Base-by-base conservation (phyloP, 2,113 vertebrate species). In the Boleophthalmus pectinirostris region DNA sequence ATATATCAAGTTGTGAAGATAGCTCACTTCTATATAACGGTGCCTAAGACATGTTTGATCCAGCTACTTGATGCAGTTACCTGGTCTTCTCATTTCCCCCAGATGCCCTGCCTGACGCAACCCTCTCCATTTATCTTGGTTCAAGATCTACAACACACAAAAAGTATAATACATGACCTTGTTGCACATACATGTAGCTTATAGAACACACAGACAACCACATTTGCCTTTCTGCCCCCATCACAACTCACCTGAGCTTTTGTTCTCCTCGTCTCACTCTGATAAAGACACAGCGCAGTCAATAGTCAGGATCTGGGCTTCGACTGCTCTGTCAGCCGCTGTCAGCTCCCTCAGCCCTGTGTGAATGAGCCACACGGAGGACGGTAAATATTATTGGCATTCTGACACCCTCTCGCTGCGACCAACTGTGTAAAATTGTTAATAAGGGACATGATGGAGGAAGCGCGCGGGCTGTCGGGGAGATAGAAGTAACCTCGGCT, bases 341-440 rank as follows among this genome's bases (percentile, higher is more conserved):
- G 87, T 91, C 89, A 86, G 90, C 82, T 83, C 86, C 91, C 92
- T 93, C 85, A 83, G 78, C 80, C 75, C 85, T 78, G 81, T 85
- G 83, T 80, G 85, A 86, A 90, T 82, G 80, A 80, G 79, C 86
- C 66, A 70, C 89, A 80, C 85, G 84, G 87, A 88, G 88, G 90
- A 93, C 85, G 78, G 88, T 93, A 92, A 94, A 92, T 92, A 93
- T 93, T 92, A 93, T 88, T 92, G 90, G 90, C 88, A 90, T 91
- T 69, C 90, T 92, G 92, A 92, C 93, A 92, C 85, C 79, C 81
- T 85, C 82, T 84, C 67, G 83, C 90, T 80, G 78, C 85, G 82
- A 83, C 90, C 88, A 77, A 85, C 91, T 89, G 89, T 93, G 92
- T 92, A 93, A 93, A 93, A 93, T 90, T 89, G 85, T 88, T 93